Evolutionary conservation across 2,113 vertebrate genomes (phyloP), one percentile per base, ranked within the genome.

Genomic region (Eptesicus fuscus): DNA sequence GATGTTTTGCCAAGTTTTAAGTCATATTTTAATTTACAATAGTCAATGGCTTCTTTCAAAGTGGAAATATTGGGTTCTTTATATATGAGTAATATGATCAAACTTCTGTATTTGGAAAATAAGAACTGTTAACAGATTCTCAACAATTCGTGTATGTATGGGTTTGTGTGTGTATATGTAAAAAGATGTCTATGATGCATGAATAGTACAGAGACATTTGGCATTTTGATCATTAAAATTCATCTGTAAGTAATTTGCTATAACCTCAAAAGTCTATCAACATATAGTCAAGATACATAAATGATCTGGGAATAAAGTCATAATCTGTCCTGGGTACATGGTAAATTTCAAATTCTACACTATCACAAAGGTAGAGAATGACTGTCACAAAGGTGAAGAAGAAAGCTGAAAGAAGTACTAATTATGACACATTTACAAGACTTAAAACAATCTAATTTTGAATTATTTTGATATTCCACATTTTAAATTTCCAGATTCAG

Each of bases 1-100:
- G 65, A 65, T 95, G 47, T n/a, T 94, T 80, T 93, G 79, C 83
- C 88, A 94, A 40, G 17, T 77, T 83, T 84, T 73, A 80, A 69
- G 65, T 96, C 77, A 74, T 37, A 77, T 9, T 63, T 47, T 23
- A 84, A 61, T 67, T 80, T 63, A 40, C 23, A 94, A 42, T 76
- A 30, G 79, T 77, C 73, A 56, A 91, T 82, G 9, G 16, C 49
- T 92, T 84, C 76, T 90, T 95, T 96, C 61, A 88, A 77, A 88
- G 32, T 14, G 30, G 42, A 44, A 42, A 44, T 67, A 82, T 22
- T 76, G 11, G n/a, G 30, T 16, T 1, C 42, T 91, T 97, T 61
- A 5, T 87, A 71, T 53, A n/a, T 71, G 59, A 89, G 10, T 74
- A 82, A 84, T 49, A 35, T 14, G n/a, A 83, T n/a, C 30, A 83